Conservation (phyloP, 37 sponge, comb jelly and placozoan genomes). For the Ephydatia muelleri region DNA sequence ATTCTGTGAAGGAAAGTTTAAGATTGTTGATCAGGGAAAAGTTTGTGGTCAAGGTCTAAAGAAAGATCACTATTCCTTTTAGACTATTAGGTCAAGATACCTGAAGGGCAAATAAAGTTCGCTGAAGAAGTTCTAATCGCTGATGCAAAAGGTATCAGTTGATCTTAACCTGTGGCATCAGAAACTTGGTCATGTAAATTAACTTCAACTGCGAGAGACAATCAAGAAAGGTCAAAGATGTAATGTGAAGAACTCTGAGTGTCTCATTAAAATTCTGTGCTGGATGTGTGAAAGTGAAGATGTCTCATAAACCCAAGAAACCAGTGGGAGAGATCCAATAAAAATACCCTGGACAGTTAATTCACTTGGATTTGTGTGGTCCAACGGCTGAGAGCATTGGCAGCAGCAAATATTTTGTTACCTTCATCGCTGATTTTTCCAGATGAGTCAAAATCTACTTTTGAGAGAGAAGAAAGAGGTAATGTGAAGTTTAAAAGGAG, state of each 20-base stretch:
- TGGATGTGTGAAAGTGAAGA: constrained; percentile 46
- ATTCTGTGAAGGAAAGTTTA: no score
- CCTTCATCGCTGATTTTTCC: constrained; percentile 71
- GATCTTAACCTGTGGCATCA: constrained; percentile 58
- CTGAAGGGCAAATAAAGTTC: no score
- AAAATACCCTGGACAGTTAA: constrained; percentile 14
- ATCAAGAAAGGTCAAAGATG: constrained; percentile 19
- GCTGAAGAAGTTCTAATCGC: no score
- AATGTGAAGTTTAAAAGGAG: constrained; percentile 50
- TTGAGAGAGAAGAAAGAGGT: constrained; percentile 28
- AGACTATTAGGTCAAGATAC: no score
- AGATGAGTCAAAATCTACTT: constrained; percentile 57
- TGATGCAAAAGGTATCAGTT: no score
- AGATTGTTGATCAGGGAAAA: no score
- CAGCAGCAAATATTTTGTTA: constrained; percentile 59
- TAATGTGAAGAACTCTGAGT: constrained; percentile 17
- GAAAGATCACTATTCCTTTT: no score
- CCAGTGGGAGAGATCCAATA: constrained; percentile 46
- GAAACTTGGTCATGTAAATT: constrained; percentile 48
- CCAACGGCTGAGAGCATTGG: constrained; percentile 61
- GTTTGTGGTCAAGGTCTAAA: no score
- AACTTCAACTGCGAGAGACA: constrained; percentile 25
- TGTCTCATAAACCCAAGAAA: constrained; percentile 24
- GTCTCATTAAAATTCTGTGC: constrained; percentile 34
- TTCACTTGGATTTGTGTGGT: constrained; percentile 64